These are phyloP conservation scores for Lepidonotus clava DNA, from an alignment of 2,888 invertebrate species.

Conservation along the genomic window DNA sequence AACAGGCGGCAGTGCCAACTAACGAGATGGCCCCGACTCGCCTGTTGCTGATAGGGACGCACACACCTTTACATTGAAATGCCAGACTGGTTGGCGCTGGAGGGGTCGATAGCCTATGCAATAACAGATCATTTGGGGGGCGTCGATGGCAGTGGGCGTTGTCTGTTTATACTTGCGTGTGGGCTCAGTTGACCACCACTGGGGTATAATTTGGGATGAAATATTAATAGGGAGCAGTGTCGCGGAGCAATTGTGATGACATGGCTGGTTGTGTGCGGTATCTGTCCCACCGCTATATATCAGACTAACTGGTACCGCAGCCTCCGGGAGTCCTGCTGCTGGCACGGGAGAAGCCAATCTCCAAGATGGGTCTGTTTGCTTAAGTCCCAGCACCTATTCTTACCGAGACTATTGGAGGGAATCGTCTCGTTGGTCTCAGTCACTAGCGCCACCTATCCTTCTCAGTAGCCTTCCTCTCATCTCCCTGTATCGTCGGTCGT, in stretches of 20 bases:
- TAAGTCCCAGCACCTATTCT: too few species aligned
- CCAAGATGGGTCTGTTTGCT: too few species aligned
- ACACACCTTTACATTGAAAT: background rate
- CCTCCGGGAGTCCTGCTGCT: too few species aligned
- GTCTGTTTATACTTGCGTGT: background rate
- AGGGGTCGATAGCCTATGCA: background rate
- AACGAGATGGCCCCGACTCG: background rate
- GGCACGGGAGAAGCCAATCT: too few species aligned
- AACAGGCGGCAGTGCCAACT: background rate
- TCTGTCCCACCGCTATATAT: too few species aligned
- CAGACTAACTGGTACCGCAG: too few species aligned
- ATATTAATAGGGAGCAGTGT: background rate
- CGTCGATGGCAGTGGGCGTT: background rate
- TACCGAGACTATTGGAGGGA: too few species aligned
- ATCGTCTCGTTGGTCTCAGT: too few species aligned
- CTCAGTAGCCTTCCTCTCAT: too few species aligned
- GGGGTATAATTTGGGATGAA: background rate
- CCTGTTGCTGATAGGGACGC: background rate
- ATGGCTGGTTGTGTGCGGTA: background rate
- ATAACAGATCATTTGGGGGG: background rate
- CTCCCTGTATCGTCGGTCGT: too few species aligned
- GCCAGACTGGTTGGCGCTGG: background rate
- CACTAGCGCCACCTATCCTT: too few species aligned
- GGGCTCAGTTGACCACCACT: background rate
- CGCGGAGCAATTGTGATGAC: background rate